These are phyloP conservation scores for Pogoniulus pusillus DNA, from an alignment of 2,797 vertebrate genomes.

Conservation along the genomic window DNA sequence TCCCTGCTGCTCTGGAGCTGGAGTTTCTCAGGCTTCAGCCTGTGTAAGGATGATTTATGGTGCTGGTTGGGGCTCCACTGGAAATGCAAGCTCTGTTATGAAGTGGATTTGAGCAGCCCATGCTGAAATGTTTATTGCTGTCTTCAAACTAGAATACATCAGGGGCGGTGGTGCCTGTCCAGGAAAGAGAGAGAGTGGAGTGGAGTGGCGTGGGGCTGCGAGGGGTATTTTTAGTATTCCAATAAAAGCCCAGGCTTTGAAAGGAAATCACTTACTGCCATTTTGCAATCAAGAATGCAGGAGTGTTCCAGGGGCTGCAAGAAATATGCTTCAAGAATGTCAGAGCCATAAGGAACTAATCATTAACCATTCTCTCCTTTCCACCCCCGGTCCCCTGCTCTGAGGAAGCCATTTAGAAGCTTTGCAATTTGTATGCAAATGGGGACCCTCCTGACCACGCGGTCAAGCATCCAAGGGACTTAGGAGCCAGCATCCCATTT, in stretches of 20 bases:
- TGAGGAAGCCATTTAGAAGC: constrained; percentile 19
- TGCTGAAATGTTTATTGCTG: constrained; percentile 80
- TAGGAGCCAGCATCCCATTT: constrained; percentile 36
- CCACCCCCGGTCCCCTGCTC: constrained; percentile 48
- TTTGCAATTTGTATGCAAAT: constrained; percentile 39
- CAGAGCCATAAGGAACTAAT: constrained; percentile 75
- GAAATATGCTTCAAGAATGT: constrained; percentile 69
- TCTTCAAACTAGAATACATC: constrained; percentile 73
- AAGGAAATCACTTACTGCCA: constrained; percentile 67
- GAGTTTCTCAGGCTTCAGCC: constrained; percentile 54
- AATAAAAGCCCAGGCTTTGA: constrained; percentile 65
- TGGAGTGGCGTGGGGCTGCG: background rate
- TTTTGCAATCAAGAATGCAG: constrained; percentile 73
- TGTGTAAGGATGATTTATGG: constrained; percentile 68
- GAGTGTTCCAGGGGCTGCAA: constrained; percentile 71
- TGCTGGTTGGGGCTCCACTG: constrained; percentile 70
- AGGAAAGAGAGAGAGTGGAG: constrained; percentile 36
- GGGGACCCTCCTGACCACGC: constrained; percentile 11
- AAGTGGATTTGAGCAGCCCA: constrained; percentile 70
- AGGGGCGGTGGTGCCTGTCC: constrained; percentile 63
- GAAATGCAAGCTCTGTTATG: constrained; percentile 73
- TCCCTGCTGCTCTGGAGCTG: constrained; percentile 26
- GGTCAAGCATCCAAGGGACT: background rate
- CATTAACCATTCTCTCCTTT: constrained; percentile 57
- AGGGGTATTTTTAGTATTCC: constrained; percentile 69